Conservation (phyloP, 1,140 invertebrate species). For the Solenopsis fugax region DNA sequence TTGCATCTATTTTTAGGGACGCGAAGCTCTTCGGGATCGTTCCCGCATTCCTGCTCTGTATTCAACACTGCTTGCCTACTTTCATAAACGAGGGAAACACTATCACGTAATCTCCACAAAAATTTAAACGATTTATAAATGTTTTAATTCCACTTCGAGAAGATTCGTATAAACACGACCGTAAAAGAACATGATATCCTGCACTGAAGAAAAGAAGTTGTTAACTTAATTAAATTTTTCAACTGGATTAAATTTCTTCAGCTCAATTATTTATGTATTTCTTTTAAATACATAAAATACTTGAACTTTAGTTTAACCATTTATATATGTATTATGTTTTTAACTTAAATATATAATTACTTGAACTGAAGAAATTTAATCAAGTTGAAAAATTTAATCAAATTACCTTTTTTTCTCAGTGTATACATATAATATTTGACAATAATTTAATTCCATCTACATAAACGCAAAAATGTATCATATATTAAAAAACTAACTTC, state of each 20-base stretch:
- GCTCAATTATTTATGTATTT: no score
- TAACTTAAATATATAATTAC: no score
- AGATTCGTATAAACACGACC: not conserved
- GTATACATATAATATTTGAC: not conserved
- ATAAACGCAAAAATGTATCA: not conserved
- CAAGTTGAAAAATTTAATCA: no score
- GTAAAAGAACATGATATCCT: not conserved
- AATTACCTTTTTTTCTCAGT: no score
- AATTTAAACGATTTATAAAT: slow-evolving; percentile 7
- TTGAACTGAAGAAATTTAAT: no score
- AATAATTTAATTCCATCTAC: not conserved
- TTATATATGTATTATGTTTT: no score
- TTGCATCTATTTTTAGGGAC: slow-evolving; percentile 84
- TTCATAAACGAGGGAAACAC: slow-evolving; percentile 38
- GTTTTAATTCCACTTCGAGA: not conserved
- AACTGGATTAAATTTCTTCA: no score
- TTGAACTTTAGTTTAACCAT: no score
- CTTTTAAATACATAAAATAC: no score
- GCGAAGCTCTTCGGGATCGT: slow-evolving; percentile 76
- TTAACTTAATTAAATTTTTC: no score
- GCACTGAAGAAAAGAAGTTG: no score
- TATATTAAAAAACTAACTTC: not conserved
- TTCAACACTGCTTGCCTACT: slow-evolving; percentile 49
- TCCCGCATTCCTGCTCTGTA: slow-evolving; percentile 80
- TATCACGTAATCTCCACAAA: not conserved